Base-by-base conservation (phyloP, 2,113 vertebrate genomes). In the Blennius ocellaris region DNA sequence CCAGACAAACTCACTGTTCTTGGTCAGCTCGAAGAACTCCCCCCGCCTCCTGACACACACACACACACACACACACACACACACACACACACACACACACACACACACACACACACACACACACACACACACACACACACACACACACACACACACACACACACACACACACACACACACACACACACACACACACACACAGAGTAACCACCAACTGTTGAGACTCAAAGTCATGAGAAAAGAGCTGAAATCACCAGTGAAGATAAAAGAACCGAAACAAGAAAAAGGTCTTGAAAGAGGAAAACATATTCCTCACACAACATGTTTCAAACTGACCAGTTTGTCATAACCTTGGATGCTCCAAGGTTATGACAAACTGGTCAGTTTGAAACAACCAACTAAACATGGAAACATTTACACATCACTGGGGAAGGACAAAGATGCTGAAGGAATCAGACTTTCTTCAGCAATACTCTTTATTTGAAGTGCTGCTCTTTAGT, bases 21-120 rank as follows among this genome's bases (percentile, higher is more conserved):
- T 95, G 61, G 97, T 93, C 72, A 99, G 94, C 83, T 99, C 96
- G 73, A 99, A 99, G 88, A 99, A 99, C 71, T 99, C 97, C 76
- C 95, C 95, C 61, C 93, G 83, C 73, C 90, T 93, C 69, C 93
- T 94, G 85, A 43, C 76, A 53, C 59, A 83, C 75, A 84, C 44
- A 71, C 38, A 76, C 16, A 75, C 38, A 76, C 16, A 75, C 21
- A 85, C 64, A 43, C 75, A 50, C 59, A 83, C 75, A 83, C 44
- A 71, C 38, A 73, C 16, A 75, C 21, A 86, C 64, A 43, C 75
- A 50, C 59, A 83, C 75, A 83, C 44, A 71, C 38, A 76, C 16
- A 75, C 21, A 85, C 64, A 43, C 75, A 50, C 59, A 83, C 75
- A 83, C 44, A 71, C 38, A 73, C 16, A 75, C 21, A 86, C 64